Percentiles rank a stretch among this genome's conserved stretches.
Evolutionary conservation across 1,140 invertebrate species (phyloP).

Genomic region (Bombus cullumanus): DNA sequence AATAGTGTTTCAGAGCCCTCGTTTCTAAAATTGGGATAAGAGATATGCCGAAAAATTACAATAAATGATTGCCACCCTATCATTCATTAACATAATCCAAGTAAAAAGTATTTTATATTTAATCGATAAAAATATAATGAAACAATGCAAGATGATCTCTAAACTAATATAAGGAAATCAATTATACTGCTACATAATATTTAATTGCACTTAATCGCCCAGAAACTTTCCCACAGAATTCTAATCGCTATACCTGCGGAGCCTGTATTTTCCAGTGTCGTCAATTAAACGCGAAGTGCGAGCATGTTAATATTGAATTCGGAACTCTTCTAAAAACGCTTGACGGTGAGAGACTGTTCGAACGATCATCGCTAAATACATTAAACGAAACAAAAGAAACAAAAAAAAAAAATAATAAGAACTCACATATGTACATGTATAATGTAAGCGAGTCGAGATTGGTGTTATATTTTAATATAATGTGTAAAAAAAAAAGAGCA

Average conservation of each 20-base stretch:
- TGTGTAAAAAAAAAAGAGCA: constrained; percentile 49
- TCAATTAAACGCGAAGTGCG: constrained; percentile 56
- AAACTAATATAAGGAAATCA: background rate
- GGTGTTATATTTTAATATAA: constrained; percentile 72
- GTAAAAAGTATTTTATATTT: background rate
- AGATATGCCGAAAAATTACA: background rate
- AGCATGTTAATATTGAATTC: constrained; percentile 60
- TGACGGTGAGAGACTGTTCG: constrained; percentile 56
- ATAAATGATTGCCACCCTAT: background rate
- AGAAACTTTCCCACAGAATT: background rate
- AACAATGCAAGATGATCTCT: background rate
- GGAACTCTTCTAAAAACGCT: constrained; percentile 62
- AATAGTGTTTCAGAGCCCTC: background rate
- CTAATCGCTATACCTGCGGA: constrained; percentile 13
- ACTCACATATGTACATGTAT: constrained; percentile 59
- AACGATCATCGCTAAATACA: constrained; percentile 57
- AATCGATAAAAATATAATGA: background rate
- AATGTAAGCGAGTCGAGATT: constrained; percentile 64
- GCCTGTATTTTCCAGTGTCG: constrained; percentile 48
- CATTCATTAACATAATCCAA: background rate
- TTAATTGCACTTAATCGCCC: background rate
- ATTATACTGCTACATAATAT: background rate
- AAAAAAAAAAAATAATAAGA: constrained; percentile 25
- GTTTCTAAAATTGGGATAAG: background rate
- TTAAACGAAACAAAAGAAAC: constrained; percentile 10